These are phyloP conservation scores for Halocynthia aurantium DNA, from an alignment of 23 tunicate species.

Conservation along the genomic window DNA sequence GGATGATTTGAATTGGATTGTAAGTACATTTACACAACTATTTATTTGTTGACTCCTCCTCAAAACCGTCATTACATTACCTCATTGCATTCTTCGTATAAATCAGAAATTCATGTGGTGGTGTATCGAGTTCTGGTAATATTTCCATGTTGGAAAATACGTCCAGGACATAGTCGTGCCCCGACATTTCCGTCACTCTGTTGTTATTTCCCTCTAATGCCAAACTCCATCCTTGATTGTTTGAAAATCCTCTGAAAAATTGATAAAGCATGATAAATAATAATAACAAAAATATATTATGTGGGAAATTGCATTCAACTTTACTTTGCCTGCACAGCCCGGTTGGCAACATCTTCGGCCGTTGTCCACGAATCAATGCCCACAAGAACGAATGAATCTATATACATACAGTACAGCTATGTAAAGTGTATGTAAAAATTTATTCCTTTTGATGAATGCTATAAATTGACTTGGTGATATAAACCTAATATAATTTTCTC, in stretches of 20 bases:
- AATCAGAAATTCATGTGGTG: constrained; percentile 8
- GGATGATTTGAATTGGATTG: too few relatives aligned
- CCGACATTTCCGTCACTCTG: constrained; percentile 15
- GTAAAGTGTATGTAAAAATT: too few relatives aligned
- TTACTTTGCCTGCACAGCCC: constrained; percentile 14
- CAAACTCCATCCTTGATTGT: constrained; percentile 27
- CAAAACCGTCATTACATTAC: not conserved
- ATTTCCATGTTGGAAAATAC: constrained; percentile 17
- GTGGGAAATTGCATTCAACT: not conserved
- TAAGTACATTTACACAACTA: too few relatives aligned
- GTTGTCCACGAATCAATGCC: constrained; percentile 27
- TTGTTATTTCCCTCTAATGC: not conserved
- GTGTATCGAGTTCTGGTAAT: constrained; percentile 17
- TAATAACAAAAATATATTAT: not conserved
- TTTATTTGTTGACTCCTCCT: too few relatives aligned
- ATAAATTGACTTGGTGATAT: too few relatives aligned
- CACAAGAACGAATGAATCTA: constrained; percentile 4
- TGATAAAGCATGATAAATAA: not conserved
- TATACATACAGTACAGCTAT: not conserved
- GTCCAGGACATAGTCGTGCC: constrained; percentile 18
- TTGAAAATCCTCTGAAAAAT: not conserved
- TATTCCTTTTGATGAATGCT: too few relatives aligned
- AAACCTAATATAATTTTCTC: too few relatives aligned
- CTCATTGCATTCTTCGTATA: constrained; percentile 2
- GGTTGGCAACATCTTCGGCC: constrained; percentile 25